Conservation (phyloP, 2,888 invertebrate species). For the Habroteleia sp. region DNA sequence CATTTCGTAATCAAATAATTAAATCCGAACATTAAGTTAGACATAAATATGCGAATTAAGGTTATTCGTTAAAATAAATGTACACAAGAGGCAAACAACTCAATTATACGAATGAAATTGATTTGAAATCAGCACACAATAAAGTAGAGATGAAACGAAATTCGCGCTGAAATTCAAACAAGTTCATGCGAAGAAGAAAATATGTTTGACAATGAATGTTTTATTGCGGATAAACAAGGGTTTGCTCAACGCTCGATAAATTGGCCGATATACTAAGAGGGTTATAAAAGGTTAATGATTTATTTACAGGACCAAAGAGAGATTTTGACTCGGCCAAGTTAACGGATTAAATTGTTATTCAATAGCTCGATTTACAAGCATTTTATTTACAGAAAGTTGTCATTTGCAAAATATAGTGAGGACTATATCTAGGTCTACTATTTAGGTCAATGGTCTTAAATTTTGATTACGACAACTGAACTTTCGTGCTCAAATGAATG, state of each 20-base stretch:
- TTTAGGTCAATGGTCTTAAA: background rate
- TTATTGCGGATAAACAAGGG: conserved; percentile 4
- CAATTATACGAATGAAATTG: conserved; percentile 2
- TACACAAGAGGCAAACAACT: background rate
- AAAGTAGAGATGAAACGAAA: background rate
- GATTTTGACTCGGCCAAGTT: conserved; percentile 1
- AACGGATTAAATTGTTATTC: conserved; percentile 4
- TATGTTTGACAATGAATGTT: conserved; percentile 21
- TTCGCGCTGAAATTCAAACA: conserved; percentile 3
- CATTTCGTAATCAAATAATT: too few relatives aligned
- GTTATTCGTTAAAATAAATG: too few relatives aligned
- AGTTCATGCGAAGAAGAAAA: conserved; percentile 9
- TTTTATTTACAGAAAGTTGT: background rate
- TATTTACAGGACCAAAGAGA: conserved; percentile 18
- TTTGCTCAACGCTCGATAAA: conserved; percentile 10
- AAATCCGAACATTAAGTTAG: too few relatives aligned
- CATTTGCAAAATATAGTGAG: background rate
- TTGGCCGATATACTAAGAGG: conserved; percentile 4
- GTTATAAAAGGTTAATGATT: conserved; percentile 7
- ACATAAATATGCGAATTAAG: too few relatives aligned
- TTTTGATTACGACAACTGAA: background rate
- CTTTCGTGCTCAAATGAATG: background rate
- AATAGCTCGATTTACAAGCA: background rate
- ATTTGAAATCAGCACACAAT: background rate
- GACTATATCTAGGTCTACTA: background rate